phyloP scores from a whole-genome alignment of 2,113 vertebrate species.

The Neogobius melanostomus region DNA sequence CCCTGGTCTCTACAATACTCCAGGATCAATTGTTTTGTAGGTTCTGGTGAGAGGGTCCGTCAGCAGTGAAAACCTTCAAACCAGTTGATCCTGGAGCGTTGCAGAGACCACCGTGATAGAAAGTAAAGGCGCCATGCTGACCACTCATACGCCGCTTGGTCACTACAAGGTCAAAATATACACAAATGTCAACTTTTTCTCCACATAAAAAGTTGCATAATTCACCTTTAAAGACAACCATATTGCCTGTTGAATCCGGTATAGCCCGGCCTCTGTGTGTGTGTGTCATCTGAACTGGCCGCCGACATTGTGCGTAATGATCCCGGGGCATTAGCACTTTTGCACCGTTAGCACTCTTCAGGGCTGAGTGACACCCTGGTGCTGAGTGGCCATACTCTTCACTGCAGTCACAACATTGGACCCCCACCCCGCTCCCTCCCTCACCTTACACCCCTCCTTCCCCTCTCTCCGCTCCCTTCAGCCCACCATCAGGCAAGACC shows the following conservation, averaged over 20 bases:
- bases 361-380: slow-evolving; percentile 56
- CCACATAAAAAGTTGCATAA: neutral
- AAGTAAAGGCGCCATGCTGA: no score
- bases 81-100: no score
- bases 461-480: neutral
- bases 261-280: slow-evolving; percentile 8
- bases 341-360: slow-evolving; percentile 61
- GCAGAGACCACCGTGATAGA: no score
- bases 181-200: no score
- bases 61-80: no score
- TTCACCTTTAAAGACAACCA: neutral
- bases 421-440: neutral
- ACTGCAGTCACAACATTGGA: slow-evolving; percentile 58
- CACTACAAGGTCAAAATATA: no score
- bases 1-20: no score
- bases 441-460: neutral
- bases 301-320: slow-evolving; percentile 47
- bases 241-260: neutral
- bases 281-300: slow-evolving; percentile 17
- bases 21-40: no score
- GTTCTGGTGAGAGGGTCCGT: no score
- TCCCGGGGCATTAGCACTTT: slow-evolving; percentile 46
- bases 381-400: slow-evolving; percentile 60
- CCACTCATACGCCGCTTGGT: no score
- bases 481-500: slow-evolving; percentile 21